phyloP scores from a whole-genome alignment of 2,113 vertebrate genomes.

The Loxodonta africana region DNA sequence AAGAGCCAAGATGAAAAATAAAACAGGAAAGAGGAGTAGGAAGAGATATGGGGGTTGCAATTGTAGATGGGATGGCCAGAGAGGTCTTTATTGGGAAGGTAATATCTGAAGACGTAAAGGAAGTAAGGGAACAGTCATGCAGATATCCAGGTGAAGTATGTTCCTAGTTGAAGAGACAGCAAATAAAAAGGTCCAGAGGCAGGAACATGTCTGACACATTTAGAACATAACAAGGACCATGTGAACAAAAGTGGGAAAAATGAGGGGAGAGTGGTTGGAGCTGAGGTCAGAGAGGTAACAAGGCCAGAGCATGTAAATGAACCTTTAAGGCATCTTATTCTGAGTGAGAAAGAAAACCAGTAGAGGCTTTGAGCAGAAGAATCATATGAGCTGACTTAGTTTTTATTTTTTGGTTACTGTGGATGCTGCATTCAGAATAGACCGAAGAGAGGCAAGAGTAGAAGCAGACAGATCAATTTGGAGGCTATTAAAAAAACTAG shows the following conservation, averaged over 20 bases:
- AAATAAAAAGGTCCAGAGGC: neutral
- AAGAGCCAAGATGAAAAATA: slow-evolving; percentile 33
- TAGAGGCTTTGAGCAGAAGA: neutral
- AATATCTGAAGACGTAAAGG: neutral
- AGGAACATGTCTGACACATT: neutral
- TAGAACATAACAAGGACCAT: neutral
- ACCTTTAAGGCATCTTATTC: neutral
- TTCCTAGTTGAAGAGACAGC: neutral
- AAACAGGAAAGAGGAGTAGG: neutral
- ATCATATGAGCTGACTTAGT: neutral
- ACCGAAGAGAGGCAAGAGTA: neutral
- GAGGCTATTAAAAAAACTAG: slow-evolving; percentile 54
- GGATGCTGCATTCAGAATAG: slow-evolving; percentile 16
- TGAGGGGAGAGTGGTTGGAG: neutral
- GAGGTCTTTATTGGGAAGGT: neutral
- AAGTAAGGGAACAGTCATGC: accelerated
- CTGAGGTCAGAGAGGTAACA: neutral
- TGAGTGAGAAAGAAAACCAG: neutral
- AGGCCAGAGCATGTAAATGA: neutral
- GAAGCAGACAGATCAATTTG: slow-evolving; percentile 48
- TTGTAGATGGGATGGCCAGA: neutral
- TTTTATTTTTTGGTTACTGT: slow-evolving; percentile 48
- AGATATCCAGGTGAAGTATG: neutral
- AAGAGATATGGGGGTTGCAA: neutral
- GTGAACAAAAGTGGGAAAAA: neutral